Percentiles rank a stretch among this genome's conserved stretches.
Conservation (phyloP, 2,888 invertebrate genomes). For the Ditula angustiorana region DNA sequence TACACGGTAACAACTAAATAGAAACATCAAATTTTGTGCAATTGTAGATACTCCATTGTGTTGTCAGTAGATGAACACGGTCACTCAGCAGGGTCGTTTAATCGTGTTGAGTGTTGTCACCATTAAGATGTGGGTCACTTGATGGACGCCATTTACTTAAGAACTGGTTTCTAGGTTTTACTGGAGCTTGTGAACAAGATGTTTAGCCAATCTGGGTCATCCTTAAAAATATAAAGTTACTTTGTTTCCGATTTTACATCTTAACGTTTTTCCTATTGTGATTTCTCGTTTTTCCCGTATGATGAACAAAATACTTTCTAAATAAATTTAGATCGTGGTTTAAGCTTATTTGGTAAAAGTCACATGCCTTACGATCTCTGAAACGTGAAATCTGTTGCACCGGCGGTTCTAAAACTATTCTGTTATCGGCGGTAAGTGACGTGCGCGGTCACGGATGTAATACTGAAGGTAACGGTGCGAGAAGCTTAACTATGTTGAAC, state of each 20-base stretch:
- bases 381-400: background rate
- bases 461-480: background rate
- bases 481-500: slow-evolving; percentile 6
- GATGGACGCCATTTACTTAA: slow-evolving; percentile 16
- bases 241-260: too few relatives aligned
- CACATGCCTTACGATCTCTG: too few relatives aligned
- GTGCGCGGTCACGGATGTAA: slow-evolving; percentile 1
- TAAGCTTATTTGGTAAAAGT: too few relatives aligned
- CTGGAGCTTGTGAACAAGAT: background rate
- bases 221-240: background rate
- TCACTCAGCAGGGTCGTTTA: slow-evolving; percentile 1
- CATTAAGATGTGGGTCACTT: slow-evolving; percentile 18
- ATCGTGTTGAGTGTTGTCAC: slow-evolving; percentile 12
- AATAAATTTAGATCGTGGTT: too few relatives aligned
- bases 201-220: background rate
- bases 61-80: background rate
- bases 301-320: too few relatives aligned
- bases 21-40: too few relatives aligned
- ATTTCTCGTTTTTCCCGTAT: too few relatives aligned
- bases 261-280: too few relatives aligned
- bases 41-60: background rate
- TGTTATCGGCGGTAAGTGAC: background rate
- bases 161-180: background rate
- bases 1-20: too few relatives aligned
- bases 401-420: background rate